Evolutionary conservation across 23 tunicate genomes (phyloP).

Genomic region (Ascidia mentula): DNA sequence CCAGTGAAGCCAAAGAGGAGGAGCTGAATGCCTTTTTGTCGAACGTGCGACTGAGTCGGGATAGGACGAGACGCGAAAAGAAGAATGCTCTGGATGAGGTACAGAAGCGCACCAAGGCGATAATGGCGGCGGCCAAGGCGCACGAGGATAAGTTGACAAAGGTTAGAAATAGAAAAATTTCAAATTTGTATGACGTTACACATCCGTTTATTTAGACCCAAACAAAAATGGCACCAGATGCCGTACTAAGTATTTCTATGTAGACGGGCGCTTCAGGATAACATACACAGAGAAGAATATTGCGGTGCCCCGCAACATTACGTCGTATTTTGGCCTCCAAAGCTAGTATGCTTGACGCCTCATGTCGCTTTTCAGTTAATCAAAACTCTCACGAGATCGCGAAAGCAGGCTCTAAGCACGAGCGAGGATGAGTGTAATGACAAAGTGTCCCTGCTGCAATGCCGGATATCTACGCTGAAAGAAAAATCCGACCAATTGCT

Average conservation of each 20-base stretch:
- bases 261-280: no score
- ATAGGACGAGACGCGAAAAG: slow-evolving; percentile 7
- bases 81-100: slow-evolving; percentile 16
- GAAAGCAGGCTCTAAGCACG: not conserved
- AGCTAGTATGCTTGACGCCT: no score
- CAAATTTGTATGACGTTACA: no score
- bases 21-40: not conserved
- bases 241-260: no score
- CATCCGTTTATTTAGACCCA: no score
- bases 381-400: not conserved
- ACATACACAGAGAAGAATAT: no score
- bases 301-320: no score
- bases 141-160: slow-evolving; percentile 24
- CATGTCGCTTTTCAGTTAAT: not conserved
- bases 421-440: slow-evolving; percentile 7
- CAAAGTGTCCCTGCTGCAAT: not conserved
- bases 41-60: not conserved
- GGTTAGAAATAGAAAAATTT: no score
- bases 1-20: not conserved
- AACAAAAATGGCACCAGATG: no score
- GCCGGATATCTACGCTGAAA: not conserved
- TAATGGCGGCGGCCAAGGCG: slow-evolving; percentile 19
- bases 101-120: slow-evolving; percentile 19
- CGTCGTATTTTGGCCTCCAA: no score
- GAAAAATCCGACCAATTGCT: not conserved